Evolutionary conservation across 1,140 invertebrate species (phyloP), one percentile per base, ranked within the genome.

Genomic region (Elymnias hypermnestra): DNA sequence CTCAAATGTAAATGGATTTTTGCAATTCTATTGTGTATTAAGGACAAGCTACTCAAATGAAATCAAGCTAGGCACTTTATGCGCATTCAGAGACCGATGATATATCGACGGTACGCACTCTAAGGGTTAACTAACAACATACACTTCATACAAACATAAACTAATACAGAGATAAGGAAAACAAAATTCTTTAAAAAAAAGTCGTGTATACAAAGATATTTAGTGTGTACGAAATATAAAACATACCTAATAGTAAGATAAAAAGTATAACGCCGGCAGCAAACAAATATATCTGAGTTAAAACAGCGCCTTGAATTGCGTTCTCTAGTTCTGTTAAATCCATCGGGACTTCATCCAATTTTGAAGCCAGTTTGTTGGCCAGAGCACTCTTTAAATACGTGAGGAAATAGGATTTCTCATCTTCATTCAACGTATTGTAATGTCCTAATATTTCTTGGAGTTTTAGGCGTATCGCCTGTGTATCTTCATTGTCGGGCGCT

Each of bases 231-330:
- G 3, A 29, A 29, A 13, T 29, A 33, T 4, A 35, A 37, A 28
- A 63, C 72, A 39, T 82, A 84, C 81, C 77, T 43, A 84, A 18
- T 1, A 82, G n/a, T 6, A 71, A 35, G 3, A 81, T n/a, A n/a
- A 83, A 37, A 15, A 81, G 2, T 0, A 77, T 17, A 3, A 49
- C 55, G 0, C 44, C 69, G 1, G 58, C 63, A 0, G 49, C 70
- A 1, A 65, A 39, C 7, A 73, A 38, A 21, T 60, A 63, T 3
- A 84, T 10, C 21, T 73, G 59, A 0, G 61, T 43, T 13, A 63
- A 40, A 8, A 84, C 52, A 2, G 70, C 73, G 0, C 57, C 42
- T 5, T 46, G 47, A 13, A 84, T 69, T 0, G 67, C 72, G 0
- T 64, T 63, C 37, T 79, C 65, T 1, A 84, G 26, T 0, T 57